A percentile compares a stretch with the other conserved stretches of the same genome.
phyloP scores from a whole-genome alignment of 2,888 invertebrate species.

The Alsophila aescularia region DNA sequence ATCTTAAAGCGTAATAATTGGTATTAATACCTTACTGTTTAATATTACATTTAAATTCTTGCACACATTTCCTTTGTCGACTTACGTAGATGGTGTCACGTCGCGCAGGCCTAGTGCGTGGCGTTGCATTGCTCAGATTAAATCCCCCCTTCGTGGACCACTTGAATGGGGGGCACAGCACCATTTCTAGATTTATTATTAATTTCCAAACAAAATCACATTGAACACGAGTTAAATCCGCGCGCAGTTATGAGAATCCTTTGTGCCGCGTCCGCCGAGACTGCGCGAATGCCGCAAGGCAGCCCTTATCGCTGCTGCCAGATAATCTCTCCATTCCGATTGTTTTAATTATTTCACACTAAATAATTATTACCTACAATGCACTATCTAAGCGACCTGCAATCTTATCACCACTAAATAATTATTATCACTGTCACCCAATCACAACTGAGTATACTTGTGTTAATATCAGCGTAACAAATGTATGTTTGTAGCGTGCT shows the following conservation, averaged over 20 bases:
- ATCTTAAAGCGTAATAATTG: too few species aligned
- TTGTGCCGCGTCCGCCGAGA: conserved; percentile 61
- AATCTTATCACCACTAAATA: conserved; percentile 76
- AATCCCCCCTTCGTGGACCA: conserved; percentile 72
- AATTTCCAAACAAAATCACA: conserved; percentile 32
- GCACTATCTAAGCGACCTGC: conserved; percentile 75
- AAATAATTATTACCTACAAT: conserved; percentile 69
- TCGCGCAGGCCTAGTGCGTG: conserved; percentile 43
- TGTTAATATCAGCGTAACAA: conserved; percentile 21
- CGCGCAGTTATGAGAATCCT: conserved; percentile 64
- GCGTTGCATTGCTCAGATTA: conserved; percentile 56
- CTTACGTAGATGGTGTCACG: conserved; percentile 74
- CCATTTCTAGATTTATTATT: conserved; percentile 56
- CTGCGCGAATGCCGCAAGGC: conserved; percentile 63
- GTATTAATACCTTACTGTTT: too few species aligned
- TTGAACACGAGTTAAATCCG: conserved; percentile 17
- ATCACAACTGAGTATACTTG: conserved; percentile 48
- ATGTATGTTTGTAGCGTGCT: conserved; percentile 22
- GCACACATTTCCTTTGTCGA: conserved; percentile 32
- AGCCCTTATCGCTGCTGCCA: conserved; percentile 69
- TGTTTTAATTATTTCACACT: conserved; percentile 82
- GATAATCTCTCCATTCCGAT: conserved; percentile 79
- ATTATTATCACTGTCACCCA: conserved; percentile 65
- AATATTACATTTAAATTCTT: too few species aligned
- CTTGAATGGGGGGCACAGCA: conserved; percentile 76